Evolutionary conservation across 2,797 vertebrate species (phyloP), one percentile per base, ranked within the genome.

Genomic region (Anguilla anguilla): DNA sequence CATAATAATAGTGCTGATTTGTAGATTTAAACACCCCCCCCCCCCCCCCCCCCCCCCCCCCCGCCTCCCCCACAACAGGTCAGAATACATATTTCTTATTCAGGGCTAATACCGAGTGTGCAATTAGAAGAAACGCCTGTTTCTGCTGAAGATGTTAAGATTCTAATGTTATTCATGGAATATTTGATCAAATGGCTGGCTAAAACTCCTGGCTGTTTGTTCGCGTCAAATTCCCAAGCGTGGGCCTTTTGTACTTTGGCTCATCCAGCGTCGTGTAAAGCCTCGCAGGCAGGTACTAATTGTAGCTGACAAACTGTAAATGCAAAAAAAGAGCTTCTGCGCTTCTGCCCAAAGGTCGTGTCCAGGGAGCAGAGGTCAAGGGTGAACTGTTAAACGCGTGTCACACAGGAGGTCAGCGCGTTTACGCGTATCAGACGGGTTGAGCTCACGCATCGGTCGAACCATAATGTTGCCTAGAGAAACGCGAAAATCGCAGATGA

Each of bases 171-270:
- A 81, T 49, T 81, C 77, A 81, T 81, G 10, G 77, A 46, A 49
- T 49, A 51, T 11, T 81, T 81, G 77, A 81, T 81, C 43, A 81
- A 81, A 81, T 81, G n/a, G 39, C 77, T 49, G 77, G 22, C 15
- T 25, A 51, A 25, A 49, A 51, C 43, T 49, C 77, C 25, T 43
- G 11, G n/a, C 43, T n/a, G 6, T 81, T 81, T 81, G n/a, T 81
- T 81, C 43, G 1, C 9, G 5, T 81, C 19, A 6, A 43, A 46
- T 79, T 46, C 74, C 43, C n/a, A 7, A 22, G 15, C 6, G 74
- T 19, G 19, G 35, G 74, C 74, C 74, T 22, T 79, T 79, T 39
- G 13, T 79, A 39, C 39, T 43, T 46, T 79, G 39, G 19, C 74
- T 22, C 74, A 22, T 46, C 5, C 13, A 46, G 74, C n/a, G 1